Percentiles rank a stretch among this genome's conserved stretches.
Conservation (phyloP, 2,888 invertebrate species). For the Lasioglossum leucozonium region DNA sequence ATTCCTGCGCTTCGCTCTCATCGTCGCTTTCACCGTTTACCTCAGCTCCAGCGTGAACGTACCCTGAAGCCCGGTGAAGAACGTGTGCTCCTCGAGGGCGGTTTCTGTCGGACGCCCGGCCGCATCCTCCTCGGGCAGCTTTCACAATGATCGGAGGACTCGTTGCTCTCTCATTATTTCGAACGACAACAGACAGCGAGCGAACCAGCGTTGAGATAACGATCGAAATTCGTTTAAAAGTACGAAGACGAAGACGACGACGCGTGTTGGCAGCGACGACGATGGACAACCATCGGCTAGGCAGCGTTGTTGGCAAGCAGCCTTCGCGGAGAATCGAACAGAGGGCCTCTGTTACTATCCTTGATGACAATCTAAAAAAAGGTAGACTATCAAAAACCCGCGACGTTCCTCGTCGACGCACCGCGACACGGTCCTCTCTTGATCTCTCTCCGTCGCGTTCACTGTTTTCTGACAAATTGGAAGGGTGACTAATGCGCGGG, state of each 20-base stretch:
- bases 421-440: background rate
- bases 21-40: background rate
- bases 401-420: background rate
- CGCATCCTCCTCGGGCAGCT: slow-evolving; percentile 13
- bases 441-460: background rate
- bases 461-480: background rate
- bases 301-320: slow-evolving; percentile 24
- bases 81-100: slow-evolving; percentile 31
- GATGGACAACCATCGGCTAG: background rate
- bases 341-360: slow-evolving; percentile 4
- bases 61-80: slow-evolving; percentile 11
- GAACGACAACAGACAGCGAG: background rate
- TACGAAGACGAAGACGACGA: background rate
- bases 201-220: background rate
- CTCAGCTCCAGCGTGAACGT: background rate
- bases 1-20: background rate
- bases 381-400: slow-evolving; percentile 25
- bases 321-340: slow-evolving; percentile 7
- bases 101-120: slow-evolving; percentile 17
- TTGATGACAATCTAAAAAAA: slow-evolving; percentile 26
- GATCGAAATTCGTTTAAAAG: background rate
- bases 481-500: slow-evolving; percentile 30
- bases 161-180: background rate
- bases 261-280: background rate
- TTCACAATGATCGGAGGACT: background rate